phyloP scores from a whole-genome alignment of 2,113 vertebrate species.

The Picathartes gymnocephalus region DNA sequence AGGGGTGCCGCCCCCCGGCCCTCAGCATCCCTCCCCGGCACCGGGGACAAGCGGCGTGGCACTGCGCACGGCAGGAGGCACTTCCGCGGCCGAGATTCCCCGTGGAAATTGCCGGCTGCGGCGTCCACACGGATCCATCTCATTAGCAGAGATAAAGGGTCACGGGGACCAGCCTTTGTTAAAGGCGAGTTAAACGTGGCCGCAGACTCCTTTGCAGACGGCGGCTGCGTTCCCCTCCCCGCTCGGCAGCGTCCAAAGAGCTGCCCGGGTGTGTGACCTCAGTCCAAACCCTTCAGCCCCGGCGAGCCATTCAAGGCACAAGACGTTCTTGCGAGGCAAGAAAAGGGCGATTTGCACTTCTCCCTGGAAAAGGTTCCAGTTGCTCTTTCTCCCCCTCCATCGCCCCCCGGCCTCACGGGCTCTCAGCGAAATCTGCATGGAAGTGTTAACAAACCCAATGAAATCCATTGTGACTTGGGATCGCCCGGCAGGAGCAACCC shows the following conservation, averaged over 20 bases:
- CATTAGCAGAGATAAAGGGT: conserved; percentile 6
- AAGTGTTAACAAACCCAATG: background rate
- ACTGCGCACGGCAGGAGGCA: fast-evolving
- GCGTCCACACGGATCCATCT: background rate
- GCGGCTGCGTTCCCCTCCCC: background rate
- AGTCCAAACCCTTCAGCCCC: background rate
- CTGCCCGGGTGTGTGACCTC: background rate
- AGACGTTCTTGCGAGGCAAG: background rate
- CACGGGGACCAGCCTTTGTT: background rate
- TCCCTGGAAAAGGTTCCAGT: background rate
- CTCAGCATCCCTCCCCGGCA: background rate
- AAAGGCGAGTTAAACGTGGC: background rate
- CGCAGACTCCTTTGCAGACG: background rate
- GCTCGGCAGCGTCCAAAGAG: background rate
- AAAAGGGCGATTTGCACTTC: background rate
- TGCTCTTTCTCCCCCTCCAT: background rate
- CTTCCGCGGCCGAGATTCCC: background rate
- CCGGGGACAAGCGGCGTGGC: background rate
- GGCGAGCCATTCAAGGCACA: background rate
- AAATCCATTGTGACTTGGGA: background rate
- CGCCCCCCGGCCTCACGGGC: background rate
- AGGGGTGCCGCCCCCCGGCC: background rate
- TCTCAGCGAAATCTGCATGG: background rate
- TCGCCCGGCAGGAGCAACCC: conserved; percentile 24
- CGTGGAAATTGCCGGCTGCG: background rate